These are phyloP conservation scores for Tragelaphus buxtoni DNA, from an alignment of 2,113 vertebrate species.

Conservation along the genomic window DNA sequence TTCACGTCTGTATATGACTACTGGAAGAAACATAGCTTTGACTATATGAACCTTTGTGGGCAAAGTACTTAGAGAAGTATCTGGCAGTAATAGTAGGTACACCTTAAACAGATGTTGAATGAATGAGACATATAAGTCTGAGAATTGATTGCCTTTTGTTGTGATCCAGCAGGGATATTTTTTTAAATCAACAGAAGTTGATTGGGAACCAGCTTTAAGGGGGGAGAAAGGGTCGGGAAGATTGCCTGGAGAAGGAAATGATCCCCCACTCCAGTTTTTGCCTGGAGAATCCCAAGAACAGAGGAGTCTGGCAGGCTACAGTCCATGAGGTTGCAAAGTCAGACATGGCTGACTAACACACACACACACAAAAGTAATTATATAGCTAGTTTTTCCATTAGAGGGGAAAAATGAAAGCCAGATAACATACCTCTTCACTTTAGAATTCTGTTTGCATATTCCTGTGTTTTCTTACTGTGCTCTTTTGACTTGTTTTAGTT, in stretches of 20 bases:
- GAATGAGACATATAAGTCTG: background rate
- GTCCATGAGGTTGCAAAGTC: background rate
- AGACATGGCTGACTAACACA: background rate
- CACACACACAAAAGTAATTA: background rate
- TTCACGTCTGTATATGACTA: background rate
- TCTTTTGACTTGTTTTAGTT: background rate
- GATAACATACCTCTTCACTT: background rate
- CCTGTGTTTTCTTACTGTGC: background rate
- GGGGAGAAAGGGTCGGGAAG: background rate
- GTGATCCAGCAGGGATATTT: background rate
- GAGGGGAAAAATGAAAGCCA: background rate
- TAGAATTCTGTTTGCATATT: background rate
- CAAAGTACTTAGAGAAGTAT: background rate
- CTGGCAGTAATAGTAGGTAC: background rate
- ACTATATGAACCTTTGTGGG: background rate
- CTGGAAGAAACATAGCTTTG: background rate
- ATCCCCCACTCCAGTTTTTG: background rate
- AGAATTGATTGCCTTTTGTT: background rate
- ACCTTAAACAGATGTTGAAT: background rate
- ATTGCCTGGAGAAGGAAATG: background rate
- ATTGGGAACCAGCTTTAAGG: background rate
- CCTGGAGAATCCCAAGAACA: background rate
- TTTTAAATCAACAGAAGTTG: background rate
- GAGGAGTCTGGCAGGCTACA: background rate
- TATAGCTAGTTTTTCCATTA: background rate